Conservation (phyloP, 2,113 vertebrate species). For the Rutilus rutilus region DNA sequence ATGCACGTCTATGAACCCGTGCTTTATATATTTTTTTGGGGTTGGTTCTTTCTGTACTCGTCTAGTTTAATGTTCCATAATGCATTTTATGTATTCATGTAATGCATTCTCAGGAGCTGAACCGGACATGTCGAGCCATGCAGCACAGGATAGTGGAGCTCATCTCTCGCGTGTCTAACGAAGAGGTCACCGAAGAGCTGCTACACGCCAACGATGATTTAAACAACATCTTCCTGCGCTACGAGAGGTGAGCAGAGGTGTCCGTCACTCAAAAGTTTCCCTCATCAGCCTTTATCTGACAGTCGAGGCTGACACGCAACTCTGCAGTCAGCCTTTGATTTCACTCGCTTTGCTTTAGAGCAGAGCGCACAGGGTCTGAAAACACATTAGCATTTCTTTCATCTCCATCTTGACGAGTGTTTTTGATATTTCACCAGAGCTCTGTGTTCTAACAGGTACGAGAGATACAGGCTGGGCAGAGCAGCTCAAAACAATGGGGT, state of each 20-base stretch:
- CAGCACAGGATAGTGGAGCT: constrained; percentile 96
- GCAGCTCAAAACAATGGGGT: constrained; percentile 89
- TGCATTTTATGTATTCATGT: neutral
- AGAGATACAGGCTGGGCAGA: constrained; percentile 88
- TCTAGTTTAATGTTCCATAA: neutral
- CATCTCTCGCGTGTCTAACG: constrained; percentile 94
- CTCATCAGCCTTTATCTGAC: neutral
- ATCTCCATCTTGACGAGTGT: neutral
- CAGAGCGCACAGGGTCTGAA: neutral
- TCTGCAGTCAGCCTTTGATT: constrained; percentile 10
- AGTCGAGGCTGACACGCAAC: neutral
- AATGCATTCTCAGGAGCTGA: constrained; percentile 83
- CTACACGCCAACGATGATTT: constrained; percentile 95
- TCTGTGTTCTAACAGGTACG: constrained; percentile 80
- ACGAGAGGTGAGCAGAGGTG: constrained; percentile 82
- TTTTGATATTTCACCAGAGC: neutral
- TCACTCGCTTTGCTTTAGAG: neutral
- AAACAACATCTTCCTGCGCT: constrained; percentile 96
- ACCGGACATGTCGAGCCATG: constrained; percentile 97
- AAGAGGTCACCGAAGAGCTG: constrained; percentile 96
- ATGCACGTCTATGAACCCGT: neutral
- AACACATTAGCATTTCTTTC: neutral
- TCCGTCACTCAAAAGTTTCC: neutral
- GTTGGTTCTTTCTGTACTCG: neutral
- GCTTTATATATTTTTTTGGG: neutral